Conservation (phyloP, 2,888 invertebrate species). For the Chymomyza fuscimana region DNA sequence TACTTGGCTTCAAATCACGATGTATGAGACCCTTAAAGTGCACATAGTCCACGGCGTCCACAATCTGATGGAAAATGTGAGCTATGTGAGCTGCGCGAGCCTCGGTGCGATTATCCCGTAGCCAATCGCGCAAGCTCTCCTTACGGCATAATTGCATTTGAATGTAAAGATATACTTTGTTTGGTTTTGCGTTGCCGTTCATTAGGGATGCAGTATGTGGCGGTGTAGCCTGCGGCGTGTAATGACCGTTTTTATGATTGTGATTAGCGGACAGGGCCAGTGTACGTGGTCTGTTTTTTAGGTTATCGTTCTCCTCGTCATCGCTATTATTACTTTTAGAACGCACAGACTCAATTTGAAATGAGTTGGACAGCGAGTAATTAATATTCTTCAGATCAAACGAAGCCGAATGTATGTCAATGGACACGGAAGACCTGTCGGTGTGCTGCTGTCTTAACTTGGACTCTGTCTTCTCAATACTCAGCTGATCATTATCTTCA, state of each 20-base stretch:
- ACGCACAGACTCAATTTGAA: constrained; percentile 79
- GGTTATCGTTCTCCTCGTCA: constrained; percentile 30
- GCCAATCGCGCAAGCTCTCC: constrained; percentile 95
- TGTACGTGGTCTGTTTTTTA: constrained; percentile 70
- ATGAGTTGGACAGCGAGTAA: constrained; percentile 77
- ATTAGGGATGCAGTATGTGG: constrained; percentile 33
- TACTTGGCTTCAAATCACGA: constrained; percentile 96
- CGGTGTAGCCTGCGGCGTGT: constrained; percentile 3
- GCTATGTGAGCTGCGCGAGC: constrained; percentile 82
- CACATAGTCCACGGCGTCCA: constrained; percentile 96
- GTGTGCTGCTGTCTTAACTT: background rate
- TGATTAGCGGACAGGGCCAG: constrained; percentile 68
- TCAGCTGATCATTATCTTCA: constrained; percentile 29
- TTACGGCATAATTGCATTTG: constrained; percentile 98
- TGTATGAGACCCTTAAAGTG: constrained; percentile 96
- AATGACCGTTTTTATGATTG: constrained; percentile 38
- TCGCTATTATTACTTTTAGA: constrained; percentile 56
- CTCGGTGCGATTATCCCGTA: constrained; percentile 82
- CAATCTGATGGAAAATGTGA: constrained; percentile 92
- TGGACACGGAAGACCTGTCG: constrained; percentile 55
- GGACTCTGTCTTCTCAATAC: constrained; percentile 14
- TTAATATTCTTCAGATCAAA: constrained; percentile 70
- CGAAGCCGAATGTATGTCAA: constrained; percentile 74
- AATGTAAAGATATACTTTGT: constrained; percentile 91
- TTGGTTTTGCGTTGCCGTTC: constrained; percentile 53